phyloP scores from a whole-genome alignment of 2,113 vertebrate genomes.

The Apteryx mantelli region DNA sequence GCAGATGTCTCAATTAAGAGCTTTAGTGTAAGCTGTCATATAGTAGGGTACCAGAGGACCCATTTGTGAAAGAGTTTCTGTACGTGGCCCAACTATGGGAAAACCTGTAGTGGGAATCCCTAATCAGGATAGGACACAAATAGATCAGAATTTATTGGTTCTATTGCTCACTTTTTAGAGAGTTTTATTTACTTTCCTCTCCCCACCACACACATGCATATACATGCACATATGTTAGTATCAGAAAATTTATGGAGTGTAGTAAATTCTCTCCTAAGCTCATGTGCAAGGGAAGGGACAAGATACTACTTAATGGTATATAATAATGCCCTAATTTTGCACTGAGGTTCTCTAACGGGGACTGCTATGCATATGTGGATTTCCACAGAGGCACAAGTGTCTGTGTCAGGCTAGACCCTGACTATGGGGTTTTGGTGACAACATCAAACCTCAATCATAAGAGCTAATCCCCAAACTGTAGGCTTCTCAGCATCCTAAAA shows the following conservation, averaged over 20 bases:
- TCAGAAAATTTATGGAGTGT: background rate
- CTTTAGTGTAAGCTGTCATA: background rate
- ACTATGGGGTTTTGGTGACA: background rate
- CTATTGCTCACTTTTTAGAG: background rate
- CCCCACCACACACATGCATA: rapidly evolving
- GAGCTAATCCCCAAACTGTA: background rate
- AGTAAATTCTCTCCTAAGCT: background rate
- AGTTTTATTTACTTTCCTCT: background rate
- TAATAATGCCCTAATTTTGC: background rate
- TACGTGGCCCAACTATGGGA: background rate
- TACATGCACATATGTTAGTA: background rate
- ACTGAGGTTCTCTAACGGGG: background rate
- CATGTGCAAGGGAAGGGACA: background rate
- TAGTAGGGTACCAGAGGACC: background rate
- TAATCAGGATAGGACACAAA: background rate
- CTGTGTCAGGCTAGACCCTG: background rate
- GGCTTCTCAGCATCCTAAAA: background rate
- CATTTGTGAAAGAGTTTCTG: background rate
- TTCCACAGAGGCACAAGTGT: rapidly evolving
- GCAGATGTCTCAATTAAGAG: background rate
- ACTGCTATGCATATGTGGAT: rapidly evolving
- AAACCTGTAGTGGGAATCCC: background rate
- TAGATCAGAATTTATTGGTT: background rate
- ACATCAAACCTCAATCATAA: background rate
- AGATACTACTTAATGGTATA: background rate